Conservation (phyloP, 2,113 vertebrate species). For the Plestiodon gilberti region DNA sequence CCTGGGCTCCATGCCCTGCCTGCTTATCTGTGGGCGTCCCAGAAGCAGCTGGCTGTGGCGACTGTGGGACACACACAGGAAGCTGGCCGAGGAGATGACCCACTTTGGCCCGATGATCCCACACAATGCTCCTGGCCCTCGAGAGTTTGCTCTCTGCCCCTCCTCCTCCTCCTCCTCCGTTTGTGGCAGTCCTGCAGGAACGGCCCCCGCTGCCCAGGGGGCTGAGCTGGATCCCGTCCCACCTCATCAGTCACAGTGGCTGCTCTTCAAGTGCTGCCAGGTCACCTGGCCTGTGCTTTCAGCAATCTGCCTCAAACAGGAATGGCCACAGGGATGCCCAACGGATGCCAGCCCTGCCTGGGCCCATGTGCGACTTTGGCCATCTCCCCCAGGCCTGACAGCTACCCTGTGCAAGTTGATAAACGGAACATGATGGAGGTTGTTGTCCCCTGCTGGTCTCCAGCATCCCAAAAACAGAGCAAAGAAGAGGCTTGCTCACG, state of each 20-base stretch:
- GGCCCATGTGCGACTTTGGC: background rate
- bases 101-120: background rate
- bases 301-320: background rate
- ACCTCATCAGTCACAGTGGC: no score
- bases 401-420: background rate
- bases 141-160: no score
- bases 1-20: background rate
- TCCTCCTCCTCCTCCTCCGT: background rate
- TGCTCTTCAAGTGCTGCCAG: background rate
- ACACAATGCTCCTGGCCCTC: no score
- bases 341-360: background rate
- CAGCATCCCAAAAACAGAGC: background rate
- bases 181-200: background rate
- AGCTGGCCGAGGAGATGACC: background rate
- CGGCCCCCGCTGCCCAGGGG: background rate
- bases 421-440: background rate
- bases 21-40: background rate
- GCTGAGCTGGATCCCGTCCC: background rate
- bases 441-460: background rate
- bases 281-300: background rate
- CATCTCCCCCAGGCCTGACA: background rate
- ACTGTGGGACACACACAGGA: background rate
- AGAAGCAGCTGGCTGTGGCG: background rate
- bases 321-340: background rate
- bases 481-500: background rate